Percentiles rank a stretch among this genome's conserved stretches.
These are phyloP conservation scores for Colossoma macropomum DNA, from an alignment of 2,113 vertebrate species.

Conservation along the genomic window DNA sequence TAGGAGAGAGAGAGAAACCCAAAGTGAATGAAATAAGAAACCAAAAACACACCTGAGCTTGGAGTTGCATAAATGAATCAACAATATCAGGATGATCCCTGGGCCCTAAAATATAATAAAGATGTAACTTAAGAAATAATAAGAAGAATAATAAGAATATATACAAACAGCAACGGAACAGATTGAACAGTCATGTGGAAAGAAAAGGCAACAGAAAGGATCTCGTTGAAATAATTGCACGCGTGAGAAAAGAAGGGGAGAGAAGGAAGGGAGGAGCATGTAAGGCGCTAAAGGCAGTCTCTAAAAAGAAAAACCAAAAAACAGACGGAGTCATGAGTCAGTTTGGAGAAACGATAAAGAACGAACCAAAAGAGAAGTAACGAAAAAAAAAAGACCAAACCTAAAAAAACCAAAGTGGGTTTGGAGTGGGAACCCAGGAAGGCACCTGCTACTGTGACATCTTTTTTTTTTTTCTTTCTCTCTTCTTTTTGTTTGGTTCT, in stretches of 20 bases:
- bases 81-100: slow-evolving; percentile 99
- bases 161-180: slow-evolving; percentile 99
- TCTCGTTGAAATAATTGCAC: slow-evolving; percentile 83
- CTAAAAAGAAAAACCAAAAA: slow-evolving; percentile 84
- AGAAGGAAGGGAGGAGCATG: slow-evolving; percentile 83
- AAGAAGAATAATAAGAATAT: slow-evolving; percentile 84
- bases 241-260: slow-evolving; percentile 87
- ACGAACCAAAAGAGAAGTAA: slow-evolving; percentile 89
- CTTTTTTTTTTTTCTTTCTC: slow-evolving; percentile 13
- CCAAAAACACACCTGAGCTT: slow-evolving; percentile 99
- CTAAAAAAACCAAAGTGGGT: slow-evolving; percentile 78
- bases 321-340: slow-evolving; percentile 89
- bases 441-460: slow-evolving; percentile 81
- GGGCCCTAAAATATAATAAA: slow-evolving; percentile 99
- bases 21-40: slow-evolving; percentile 99
- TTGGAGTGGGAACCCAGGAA: slow-evolving; percentile 85
- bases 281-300: slow-evolving; percentile 96
- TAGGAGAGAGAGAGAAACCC: slow-evolving; percentile 84
- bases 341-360: slow-evolving; percentile 88
- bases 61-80: slow-evolving; percentile 99
- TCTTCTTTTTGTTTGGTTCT: neutral
- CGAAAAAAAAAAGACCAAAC: slow-evolving; percentile 87
- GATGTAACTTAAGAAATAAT: slow-evolving; percentile 99
- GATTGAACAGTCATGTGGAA: slow-evolving; percentile 99
- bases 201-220: slow-evolving; percentile 80